Conservation (phyloP, 2,888 invertebrate genomes). For the Imbricaverruca yamaguchii region DNA sequence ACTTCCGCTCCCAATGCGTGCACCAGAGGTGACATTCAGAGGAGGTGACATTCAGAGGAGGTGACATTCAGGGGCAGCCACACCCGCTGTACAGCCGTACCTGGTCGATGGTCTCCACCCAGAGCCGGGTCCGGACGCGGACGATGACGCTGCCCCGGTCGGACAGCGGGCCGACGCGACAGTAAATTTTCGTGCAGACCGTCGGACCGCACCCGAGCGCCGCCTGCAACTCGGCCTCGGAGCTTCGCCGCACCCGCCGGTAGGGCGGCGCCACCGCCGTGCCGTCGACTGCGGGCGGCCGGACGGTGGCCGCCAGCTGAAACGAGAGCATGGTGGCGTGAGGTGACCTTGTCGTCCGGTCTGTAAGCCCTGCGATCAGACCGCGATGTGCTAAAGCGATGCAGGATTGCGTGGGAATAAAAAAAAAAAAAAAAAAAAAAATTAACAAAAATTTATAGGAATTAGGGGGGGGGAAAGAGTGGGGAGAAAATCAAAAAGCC, state of each 20-base stretch:
- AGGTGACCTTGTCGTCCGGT: too few relatives aligned
- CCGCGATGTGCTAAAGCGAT: too few relatives aligned
- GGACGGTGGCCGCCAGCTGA: not conserved
- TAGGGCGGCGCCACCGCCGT: not conserved
- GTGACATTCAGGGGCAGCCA: too few relatives aligned
- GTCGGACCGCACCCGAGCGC: conserved; percentile 51
- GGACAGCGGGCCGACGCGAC: conserved; percentile 61
- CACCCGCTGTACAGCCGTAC: conserved; percentile 44
- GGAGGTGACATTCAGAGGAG: too few relatives aligned
- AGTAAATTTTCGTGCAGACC: conserved; percentile 67
- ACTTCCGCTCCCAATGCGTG: too few relatives aligned
- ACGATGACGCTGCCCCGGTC: conserved; percentile 69
- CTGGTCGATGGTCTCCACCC: conserved; percentile 71
- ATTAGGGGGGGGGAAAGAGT: too few relatives aligned
- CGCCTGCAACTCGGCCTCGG: conserved; percentile 2
- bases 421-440: too few relatives aligned
- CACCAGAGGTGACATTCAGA: too few relatives aligned
- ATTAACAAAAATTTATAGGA: too few relatives aligned
- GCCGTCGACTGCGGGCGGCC: not conserved
- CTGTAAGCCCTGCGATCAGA: too few relatives aligned
- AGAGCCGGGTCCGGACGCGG: conserved; percentile 60
- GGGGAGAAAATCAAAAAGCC: too few relatives aligned
- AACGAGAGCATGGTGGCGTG: not conserved
- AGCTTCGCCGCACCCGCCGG: not conserved
- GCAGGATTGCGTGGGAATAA: too few relatives aligned